Percentiles rank a stretch among this genome's conserved stretches.
Conservation (phyloP, 1,140 invertebrate genomes). For the Phenacoccus solenopsis region DNA sequence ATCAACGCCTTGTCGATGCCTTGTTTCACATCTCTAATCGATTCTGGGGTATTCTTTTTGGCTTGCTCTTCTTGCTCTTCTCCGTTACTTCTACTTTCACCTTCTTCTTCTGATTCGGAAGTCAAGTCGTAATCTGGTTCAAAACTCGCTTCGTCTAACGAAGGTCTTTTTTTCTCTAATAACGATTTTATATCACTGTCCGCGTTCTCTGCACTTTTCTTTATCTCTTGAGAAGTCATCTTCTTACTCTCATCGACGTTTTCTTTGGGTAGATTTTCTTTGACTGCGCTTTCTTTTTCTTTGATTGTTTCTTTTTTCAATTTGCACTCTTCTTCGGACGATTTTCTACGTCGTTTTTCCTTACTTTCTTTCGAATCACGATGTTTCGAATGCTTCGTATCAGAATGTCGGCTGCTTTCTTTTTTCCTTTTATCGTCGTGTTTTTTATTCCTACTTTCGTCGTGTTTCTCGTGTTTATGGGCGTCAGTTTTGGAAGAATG, state of each 20-base stretch:
- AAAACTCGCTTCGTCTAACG: conserved; percentile 22
- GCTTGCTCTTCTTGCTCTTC: not conserved
- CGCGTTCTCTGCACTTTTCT: conserved; percentile 25
- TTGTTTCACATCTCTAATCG: conserved; percentile 25
- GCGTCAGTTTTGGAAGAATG: not conserved
- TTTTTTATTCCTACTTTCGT: conserved; percentile 19
- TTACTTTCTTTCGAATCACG: conserved; percentile 7
- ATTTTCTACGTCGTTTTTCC: conserved; percentile 13
- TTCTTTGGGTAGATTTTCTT: conserved; percentile 4
- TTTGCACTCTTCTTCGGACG: conserved; percentile 12
- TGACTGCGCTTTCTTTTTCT: conserved; percentile 20
- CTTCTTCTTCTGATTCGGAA: conserved; percentile 20
- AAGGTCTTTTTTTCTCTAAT: conserved; percentile 25
- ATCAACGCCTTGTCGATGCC: conserved; percentile 25
- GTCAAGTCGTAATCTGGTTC: conserved; percentile 25
- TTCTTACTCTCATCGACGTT: conserved; percentile 19
- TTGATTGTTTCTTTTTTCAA: conserved; percentile 20
- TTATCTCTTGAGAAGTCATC: conserved; percentile 22
- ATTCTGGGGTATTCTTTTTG: not conserved
- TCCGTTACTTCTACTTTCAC: not conserved
- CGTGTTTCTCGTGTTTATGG: conserved; percentile 11
- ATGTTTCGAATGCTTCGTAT: conserved; percentile 19
- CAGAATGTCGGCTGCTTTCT: conserved; percentile 17
- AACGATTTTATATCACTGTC: conserved; percentile 26
- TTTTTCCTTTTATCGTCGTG: conserved; percentile 18